These are phyloP conservation scores for Chaetorhynchus papuensis DNA, from an alignment of 2,113 vertebrate species.

Conservation along the genomic window DNA sequence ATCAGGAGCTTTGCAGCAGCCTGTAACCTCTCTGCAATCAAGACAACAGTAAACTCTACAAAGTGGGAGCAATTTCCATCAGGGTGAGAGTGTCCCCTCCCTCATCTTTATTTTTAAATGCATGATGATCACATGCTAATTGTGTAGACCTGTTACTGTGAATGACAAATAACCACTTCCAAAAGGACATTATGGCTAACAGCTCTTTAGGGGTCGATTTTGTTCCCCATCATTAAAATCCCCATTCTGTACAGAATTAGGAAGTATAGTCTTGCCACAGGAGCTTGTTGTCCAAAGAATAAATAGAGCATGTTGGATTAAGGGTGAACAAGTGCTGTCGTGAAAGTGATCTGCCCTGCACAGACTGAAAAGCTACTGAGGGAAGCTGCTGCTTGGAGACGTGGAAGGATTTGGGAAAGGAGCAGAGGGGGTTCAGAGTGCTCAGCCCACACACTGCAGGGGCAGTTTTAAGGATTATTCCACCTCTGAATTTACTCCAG, in stretches of 20 bases:
- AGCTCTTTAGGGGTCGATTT: constrained; percentile 45
- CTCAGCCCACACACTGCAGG: not conserved
- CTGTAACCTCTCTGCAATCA: constrained; percentile 50
- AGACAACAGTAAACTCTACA: constrained; percentile 43
- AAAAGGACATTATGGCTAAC: constrained; percentile 46
- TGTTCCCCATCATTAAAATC: constrained; percentile 53
- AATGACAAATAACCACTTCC: constrained; percentile 48
- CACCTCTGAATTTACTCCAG: not conserved
- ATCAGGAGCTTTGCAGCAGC: not conserved
- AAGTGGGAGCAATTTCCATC: constrained; percentile 17
- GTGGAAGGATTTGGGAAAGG: not conserved
- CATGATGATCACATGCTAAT: constrained; percentile 38
- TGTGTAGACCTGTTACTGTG: constrained; percentile 44
- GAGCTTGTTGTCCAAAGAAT: constrained; percentile 23
- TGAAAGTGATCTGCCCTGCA: not conserved
- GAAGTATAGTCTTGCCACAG: constrained; percentile 25
- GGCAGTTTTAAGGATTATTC: not conserved
- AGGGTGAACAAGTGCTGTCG: not conserved
- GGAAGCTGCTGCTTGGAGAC: not conserved
- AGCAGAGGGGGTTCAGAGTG: fast-evolving
- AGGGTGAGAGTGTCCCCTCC: not conserved
- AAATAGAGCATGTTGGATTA: constrained; percentile 32
- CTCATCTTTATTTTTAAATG: constrained; percentile 30
- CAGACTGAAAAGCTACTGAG: not conserved
- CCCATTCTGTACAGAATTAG: constrained; percentile 37